Percentiles rank a stretch among this genome's conserved stretches.
Conservation (phyloP, 2,888 invertebrate species). For the Aleiodes testaceus region DNA sequence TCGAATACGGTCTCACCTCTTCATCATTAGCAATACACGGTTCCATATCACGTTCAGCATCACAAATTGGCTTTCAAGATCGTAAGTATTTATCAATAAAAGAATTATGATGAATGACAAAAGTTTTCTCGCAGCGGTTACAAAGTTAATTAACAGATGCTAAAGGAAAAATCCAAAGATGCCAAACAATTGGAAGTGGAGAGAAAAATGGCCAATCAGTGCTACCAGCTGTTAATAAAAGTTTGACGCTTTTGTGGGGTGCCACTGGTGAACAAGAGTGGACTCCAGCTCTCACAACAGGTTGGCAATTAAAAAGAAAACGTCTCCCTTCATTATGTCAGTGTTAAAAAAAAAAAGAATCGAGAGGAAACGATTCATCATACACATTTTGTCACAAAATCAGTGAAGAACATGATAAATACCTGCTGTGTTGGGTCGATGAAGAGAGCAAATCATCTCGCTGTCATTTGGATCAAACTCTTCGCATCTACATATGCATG, state of each 20-base stretch:
- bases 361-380: not conserved
- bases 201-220: conserved; percentile 61
- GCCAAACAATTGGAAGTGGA: conserved; percentile 60
- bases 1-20: conserved; percentile 55
- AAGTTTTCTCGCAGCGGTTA: conserved; percentile 36
- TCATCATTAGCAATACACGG: conserved; percentile 45
- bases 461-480: not conserved
- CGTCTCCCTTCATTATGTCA: conserved; percentile 28
- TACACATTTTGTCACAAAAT: not conserved
- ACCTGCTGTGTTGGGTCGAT: not conserved
- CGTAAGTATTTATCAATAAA: conserved; percentile 69
- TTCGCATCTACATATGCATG: conserved; percentile 6
- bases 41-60: conserved; percentile 66
- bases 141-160: conserved; percentile 55
- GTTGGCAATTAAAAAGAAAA: conserved; percentile 73
- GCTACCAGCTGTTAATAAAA: conserved; percentile 69
- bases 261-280: conserved; percentile 98
- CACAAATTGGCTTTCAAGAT: conserved; percentile 74
- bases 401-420: not conserved
- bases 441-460: conserved; percentile 17
- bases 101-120: not conserved
- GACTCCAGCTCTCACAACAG: conserved; percentile 96
- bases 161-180: conserved; percentile 61
- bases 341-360: not conserved
- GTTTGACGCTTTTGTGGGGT: conserved; percentile 89